Evolutionary conservation across 2,113 vertebrate species (phyloP), one percentile per base, ranked within the genome.

Genomic region (Trochalopteron elliotii): DNA sequence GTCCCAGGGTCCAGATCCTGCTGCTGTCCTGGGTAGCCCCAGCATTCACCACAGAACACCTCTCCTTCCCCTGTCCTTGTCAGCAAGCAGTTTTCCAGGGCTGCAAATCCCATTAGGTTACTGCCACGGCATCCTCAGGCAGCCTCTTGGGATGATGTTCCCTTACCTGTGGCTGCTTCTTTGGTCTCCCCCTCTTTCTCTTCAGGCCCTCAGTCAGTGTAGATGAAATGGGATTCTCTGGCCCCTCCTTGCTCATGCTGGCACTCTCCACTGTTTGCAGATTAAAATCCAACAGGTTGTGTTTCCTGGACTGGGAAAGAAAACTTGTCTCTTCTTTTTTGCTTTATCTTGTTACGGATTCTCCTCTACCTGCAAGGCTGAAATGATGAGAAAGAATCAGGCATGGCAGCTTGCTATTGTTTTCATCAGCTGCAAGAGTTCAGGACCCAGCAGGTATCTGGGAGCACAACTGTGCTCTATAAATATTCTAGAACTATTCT

Each of bases 171-270:
- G 84, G 89, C 69, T 93, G 95, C 49, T 97, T 97, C 88, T 89
- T 96, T 71, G 97, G 97, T 56, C 97, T 94, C 49, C 97, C 97
- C 11, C 96, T 94, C 85, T 97, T 97, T 83, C 56, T 96, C 91
- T 97, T 97, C 67, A 93, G 40, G n/a, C 75, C 56, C n/a, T 92
- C 83, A 0, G 69, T 55, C 35, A 31, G 23, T 4, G 35, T 1
- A 53, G 93, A 7, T 42, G 84, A 44, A 15, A 25, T 8, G 1
- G 90, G 42, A 33, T 53, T 90, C 39, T 42, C 21, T 30, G 53
- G 59, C 19, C 64, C 90, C 44, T 94, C 45, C 15, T 15, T 92
- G 95, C 63, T 97, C 97, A 97, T 96, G 42, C 7, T 91, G 80
- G 25, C 28, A 59, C 78, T 56, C 53, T 20, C 17, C 50, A 64